Evolutionary conservation across 2,113 vertebrate species (phyloP).

Genomic region (Perca fluviatilis): DNA sequence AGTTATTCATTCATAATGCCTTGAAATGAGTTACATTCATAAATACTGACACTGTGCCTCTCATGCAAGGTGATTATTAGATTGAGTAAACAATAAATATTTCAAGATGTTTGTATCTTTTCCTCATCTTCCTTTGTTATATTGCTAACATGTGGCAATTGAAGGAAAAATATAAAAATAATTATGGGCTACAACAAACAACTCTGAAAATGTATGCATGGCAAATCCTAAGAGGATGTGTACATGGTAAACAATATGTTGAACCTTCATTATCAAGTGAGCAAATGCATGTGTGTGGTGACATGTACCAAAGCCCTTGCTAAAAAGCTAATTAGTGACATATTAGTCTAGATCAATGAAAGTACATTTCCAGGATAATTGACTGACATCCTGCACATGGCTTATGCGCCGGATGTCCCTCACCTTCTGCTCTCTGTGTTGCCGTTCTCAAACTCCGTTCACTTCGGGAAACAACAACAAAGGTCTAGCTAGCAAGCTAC

Average conservation of each 20-base stretch:
- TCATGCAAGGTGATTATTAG: neutral
- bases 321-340: constrained; percentile 46
- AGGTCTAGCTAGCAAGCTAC: too few relatives aligned
- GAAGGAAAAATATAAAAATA: too few relatives aligned
- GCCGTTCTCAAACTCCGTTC: too few relatives aligned
- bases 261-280: constrained; percentile 24
- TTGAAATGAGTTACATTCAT: constrained; percentile 19
- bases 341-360: too few relatives aligned
- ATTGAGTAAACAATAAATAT: neutral
- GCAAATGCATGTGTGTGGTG: constrained; percentile 14
- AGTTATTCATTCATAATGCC: constrained; percentile 24
- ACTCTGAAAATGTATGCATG: constrained; percentile 12
- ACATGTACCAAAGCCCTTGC: constrained; percentile 12
- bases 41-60: neutral
- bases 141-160: neutral
- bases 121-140: neutral
- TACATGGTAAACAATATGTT: constrained; percentile 1
- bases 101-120: neutral
- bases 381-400: too few relatives aligned
- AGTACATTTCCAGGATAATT: too few relatives aligned
- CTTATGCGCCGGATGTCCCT: too few relatives aligned
- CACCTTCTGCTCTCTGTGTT: too few relatives aligned
- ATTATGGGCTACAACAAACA: neutral
- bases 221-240: constrained; percentile 16
- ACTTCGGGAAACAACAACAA: too few relatives aligned